These are phyloP conservation scores for Lamproptera curius DNA, from an alignment of 2,888 invertebrate species.

Conservation along the genomic window DNA sequence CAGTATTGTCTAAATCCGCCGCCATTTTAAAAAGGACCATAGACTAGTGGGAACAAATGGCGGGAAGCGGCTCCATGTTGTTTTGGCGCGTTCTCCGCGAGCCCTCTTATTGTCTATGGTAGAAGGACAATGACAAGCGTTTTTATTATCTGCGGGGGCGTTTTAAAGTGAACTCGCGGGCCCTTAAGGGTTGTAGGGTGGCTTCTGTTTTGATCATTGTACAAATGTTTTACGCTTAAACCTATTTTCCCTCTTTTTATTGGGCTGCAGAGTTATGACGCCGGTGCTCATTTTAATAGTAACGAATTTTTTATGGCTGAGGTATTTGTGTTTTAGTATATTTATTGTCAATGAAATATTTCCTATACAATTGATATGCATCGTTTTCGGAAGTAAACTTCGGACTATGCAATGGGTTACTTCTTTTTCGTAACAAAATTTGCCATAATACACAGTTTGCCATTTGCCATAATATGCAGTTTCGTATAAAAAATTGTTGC, in stretches of 20 bases:
- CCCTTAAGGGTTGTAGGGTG: constrained; percentile 60
- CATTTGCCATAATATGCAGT: no score
- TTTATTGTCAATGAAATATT: no score
- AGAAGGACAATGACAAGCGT: constrained; percentile 56
- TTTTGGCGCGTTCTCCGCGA: constrained; percentile 45
- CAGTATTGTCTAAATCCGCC: constrained; percentile 50
- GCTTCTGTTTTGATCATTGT: constrained; percentile 27
- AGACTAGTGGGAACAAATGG: not conserved
- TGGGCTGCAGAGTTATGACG: not conserved
- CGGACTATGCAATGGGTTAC: no score
- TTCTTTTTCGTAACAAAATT: no score
- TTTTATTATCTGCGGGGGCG: constrained; percentile 73
- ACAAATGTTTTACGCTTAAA: constrained; percentile 24
- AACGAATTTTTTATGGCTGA: no score
- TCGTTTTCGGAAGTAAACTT: no score
- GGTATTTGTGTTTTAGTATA: no score
- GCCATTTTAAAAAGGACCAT: constrained; percentile 38
- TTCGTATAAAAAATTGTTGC: no score
- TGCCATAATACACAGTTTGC: no score
- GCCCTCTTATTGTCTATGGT: constrained; percentile 69
- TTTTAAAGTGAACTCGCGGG: constrained; percentile 57
- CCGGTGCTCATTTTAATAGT: not conserved
- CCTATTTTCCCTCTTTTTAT: constrained; percentile 6
- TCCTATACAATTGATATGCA: no score
- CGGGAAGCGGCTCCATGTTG: constrained; percentile 31